Conservation (phyloP, 2,797 vertebrate species). For the Melopsittacus undulatus region DNA sequence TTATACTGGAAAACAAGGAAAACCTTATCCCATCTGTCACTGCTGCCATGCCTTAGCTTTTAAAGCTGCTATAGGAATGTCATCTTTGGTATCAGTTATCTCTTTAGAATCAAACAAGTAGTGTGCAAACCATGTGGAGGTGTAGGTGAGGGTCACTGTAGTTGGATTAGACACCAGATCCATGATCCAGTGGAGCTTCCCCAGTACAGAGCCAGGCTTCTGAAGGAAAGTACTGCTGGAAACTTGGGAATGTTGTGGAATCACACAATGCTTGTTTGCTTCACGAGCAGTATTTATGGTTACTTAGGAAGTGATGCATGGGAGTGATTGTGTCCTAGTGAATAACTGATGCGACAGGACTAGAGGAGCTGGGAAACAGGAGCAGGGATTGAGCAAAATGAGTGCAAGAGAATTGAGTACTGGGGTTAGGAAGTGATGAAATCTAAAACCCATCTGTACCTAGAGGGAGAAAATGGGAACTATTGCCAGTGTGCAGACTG, state of each 20-base stretch:
- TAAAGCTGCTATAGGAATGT: not conserved
- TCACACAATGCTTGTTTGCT: not conserved
- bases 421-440: not conserved
- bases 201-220: not conserved
- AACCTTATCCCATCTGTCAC: not conserved
- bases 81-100: not conserved
- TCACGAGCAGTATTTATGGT: not conserved
- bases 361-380: not conserved
- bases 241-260: not conserved
- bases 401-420: not conserved
- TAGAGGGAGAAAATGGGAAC: not conserved
- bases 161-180: not conserved
- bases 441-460: not conserved
- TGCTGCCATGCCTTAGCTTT: not conserved
- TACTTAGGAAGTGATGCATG: not conserved
- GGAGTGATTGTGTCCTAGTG: not conserved
- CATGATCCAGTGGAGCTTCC: fast-evolving
- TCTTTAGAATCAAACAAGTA: not conserved
- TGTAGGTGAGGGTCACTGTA: not conserved
- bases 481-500: not conserved
- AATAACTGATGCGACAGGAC: not conserved
- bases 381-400: not conserved
- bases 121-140: fast-evolving
- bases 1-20: not conserved
- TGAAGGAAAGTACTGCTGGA: not conserved